Conservation (phyloP, 1,140 invertebrate species). For the Pogonognathellus flavescens region DNA sequence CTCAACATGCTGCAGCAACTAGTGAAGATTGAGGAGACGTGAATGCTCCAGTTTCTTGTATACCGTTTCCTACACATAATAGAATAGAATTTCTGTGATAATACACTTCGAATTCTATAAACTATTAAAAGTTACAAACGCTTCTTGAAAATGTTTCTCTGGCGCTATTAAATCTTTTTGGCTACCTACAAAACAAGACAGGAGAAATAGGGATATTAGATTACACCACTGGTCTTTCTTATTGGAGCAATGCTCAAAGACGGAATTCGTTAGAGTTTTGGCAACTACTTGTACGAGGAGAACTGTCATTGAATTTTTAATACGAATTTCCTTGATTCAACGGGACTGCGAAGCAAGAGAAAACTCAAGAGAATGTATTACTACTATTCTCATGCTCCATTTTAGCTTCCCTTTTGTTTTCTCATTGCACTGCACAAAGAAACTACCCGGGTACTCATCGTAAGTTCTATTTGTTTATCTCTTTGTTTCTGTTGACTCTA, state of each 20-base stretch:
- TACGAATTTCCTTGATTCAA: neutral
- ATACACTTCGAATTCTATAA: no score
- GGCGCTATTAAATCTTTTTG: no score
- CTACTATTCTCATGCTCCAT: neutral
- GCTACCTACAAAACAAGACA: neutral
- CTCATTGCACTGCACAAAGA: neutral
- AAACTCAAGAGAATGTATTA: neutral
- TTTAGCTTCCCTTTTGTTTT: neutral
- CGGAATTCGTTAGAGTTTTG: neutral
- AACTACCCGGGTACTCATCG: neutral
- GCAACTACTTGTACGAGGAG: conserved; percentile 7
- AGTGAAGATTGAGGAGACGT: no score
- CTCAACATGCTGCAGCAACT: no score
- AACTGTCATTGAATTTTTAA: conserved; percentile 4
- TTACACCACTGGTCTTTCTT: neutral
- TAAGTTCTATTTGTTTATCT: neutral
- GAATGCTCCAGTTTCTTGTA: no score
- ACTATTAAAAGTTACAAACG: no score
- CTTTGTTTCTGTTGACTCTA: no score
- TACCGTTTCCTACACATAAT: no score
- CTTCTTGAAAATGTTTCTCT: no score
- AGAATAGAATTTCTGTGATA: no score
- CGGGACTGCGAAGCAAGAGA: neutral
- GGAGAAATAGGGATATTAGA: neutral
- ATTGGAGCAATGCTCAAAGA: neutral